A percentile compares a stretch with the other conserved stretches of the same genome.
Conservation (phyloP, 2,113 vertebrate species). For the Antechinus flavipes region DNA sequence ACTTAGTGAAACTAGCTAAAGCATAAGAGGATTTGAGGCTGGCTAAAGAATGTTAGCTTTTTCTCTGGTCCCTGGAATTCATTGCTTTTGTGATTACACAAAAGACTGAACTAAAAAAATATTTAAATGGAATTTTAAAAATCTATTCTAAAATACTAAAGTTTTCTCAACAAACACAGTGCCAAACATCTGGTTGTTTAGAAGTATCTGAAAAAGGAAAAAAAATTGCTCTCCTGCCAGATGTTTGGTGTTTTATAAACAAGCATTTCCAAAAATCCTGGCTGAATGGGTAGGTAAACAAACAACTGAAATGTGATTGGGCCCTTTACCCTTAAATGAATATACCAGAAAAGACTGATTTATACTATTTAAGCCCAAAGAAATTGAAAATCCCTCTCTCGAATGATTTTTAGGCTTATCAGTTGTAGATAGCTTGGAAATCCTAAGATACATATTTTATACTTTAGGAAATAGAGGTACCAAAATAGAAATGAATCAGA, state of each 20-base stretch:
- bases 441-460: not conserved
- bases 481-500: not conserved
- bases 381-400: not conserved
- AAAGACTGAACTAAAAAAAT: not conserved
- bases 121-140: not conserved
- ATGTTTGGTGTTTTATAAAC: not conserved
- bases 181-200: not conserved
- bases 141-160: not conserved
- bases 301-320: not conserved
- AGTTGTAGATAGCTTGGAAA: not conserved
- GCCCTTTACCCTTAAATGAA: not conserved
- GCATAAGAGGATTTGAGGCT: not conserved
- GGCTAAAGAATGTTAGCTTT: not conserved
- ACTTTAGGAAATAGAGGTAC: not conserved
- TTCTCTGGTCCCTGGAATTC: not conserved
- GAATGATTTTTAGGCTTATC: not conserved
- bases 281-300: not conserved
- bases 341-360: not conserved
- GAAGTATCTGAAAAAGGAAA: not conserved
- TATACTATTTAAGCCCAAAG: not conserved
- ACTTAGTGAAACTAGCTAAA: not conserved
- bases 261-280: not conserved
- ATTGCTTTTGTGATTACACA: not conserved
- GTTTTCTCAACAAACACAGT: not conserved
- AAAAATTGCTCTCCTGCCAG: not conserved